A percentile compares a stretch with the other conserved stretches of the same genome.
Conservation (phyloP, 1,140 invertebrate genomes). For the Nasonia vitripennis region DNA sequence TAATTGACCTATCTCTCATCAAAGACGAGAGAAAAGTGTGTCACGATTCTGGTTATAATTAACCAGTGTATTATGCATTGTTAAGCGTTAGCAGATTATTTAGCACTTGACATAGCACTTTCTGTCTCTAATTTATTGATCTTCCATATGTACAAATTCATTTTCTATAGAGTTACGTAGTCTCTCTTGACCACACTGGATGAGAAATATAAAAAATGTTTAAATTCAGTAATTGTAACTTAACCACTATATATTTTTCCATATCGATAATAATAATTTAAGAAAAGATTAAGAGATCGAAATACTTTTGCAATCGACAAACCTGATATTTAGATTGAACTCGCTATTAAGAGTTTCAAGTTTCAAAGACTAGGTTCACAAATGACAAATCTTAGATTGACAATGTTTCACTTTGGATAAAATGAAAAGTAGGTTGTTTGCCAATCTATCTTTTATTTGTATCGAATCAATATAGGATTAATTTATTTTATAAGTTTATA, state of each 20-base stretch:
- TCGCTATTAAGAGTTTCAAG: constrained; percentile 48
- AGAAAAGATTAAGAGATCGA: constrained; percentile 49
- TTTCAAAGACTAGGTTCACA: constrained; percentile 51
- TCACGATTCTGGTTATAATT: constrained; percentile 42
- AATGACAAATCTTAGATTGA: constrained; percentile 46
- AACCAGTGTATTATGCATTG: constrained; percentile 42
- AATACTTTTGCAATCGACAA: constrained; percentile 55
- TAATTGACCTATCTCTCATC: constrained; percentile 46
- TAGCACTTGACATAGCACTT: constrained; percentile 47
- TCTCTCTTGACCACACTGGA: constrained; percentile 50
- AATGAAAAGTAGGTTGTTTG: constrained; percentile 53
- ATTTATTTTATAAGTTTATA: constrained; percentile 54
- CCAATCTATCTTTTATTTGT: constrained; percentile 49
- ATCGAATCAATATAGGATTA: constrained; percentile 48
- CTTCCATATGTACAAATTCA: constrained; percentile 53
- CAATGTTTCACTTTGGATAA: constrained; percentile 47
- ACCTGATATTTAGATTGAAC: constrained; percentile 49
- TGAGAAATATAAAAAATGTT: constrained; percentile 51
- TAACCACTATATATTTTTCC: constrained; percentile 56
- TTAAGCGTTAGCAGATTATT: constrained; percentile 50
- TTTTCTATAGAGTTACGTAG: constrained; percentile 47
- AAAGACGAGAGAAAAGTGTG: constrained; percentile 16
- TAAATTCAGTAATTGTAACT: constrained; percentile 52
- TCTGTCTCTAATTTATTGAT: constrained; percentile 50
- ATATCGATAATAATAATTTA: constrained; percentile 56